Percentiles rank a stretch among this genome's conserved stretches.
These are phyloP conservation scores for Tragelaphus oryx DNA, from an alignment of 2,797 vertebrate species.

Conservation along the genomic window DNA sequence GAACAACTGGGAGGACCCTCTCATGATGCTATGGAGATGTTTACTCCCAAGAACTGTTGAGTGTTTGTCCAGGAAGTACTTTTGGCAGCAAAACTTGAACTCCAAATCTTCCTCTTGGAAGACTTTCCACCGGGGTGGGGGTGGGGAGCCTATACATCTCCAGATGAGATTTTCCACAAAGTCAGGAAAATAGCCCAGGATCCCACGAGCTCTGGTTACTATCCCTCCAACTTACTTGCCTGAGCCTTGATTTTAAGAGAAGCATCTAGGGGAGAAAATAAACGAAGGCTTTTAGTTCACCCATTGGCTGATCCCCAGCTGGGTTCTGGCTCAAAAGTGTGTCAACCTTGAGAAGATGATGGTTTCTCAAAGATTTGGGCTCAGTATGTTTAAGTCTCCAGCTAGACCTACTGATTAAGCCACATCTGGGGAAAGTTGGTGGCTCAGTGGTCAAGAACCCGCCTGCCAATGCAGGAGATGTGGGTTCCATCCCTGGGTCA, in stretches of 20 bases:
- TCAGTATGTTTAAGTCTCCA: not conserved
- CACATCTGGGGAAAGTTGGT: not conserved
- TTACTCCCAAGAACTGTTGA: fast-evolving
- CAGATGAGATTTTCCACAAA: not conserved
- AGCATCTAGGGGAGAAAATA: not conserved
- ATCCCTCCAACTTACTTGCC: not conserved
- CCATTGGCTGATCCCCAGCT: fast-evolving
- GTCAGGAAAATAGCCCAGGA: not conserved
- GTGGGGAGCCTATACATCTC: not conserved
- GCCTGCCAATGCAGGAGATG: not conserved
- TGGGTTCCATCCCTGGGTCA: not conserved
- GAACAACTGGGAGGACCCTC: not conserved
- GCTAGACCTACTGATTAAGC: not conserved
- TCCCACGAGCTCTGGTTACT: fast-evolving
- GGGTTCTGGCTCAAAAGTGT: not conserved
- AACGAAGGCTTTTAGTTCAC: fast-evolving
- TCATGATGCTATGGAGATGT: not conserved
- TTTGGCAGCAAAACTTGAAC: not conserved
- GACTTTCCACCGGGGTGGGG: not conserved
- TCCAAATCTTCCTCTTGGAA: not conserved
- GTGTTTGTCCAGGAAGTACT: not conserved
- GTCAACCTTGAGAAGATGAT: not conserved
- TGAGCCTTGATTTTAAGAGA: not conserved
- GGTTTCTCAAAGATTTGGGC: not conserved
- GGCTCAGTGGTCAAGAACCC: not conserved